Percentiles rank a stretch among this genome's conserved stretches.
These are phyloP conservation scores for Schizopygopsis malacanthus DNA, from an alignment of 2,797 vertebrate species.

Conservation along the genomic window DNA sequence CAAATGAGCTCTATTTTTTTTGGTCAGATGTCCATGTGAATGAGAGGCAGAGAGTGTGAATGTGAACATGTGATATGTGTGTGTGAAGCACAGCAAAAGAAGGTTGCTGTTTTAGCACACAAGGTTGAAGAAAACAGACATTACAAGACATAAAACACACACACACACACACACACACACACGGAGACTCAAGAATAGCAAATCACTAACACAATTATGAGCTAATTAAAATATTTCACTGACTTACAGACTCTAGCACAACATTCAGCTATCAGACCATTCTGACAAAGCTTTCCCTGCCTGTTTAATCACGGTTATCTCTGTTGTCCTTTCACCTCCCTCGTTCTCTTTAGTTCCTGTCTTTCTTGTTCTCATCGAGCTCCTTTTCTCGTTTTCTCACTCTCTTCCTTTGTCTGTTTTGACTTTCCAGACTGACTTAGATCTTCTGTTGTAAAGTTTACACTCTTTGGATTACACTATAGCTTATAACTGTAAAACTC, in stretches of 20 bases:
- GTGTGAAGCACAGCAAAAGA: not conserved
- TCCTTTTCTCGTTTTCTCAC: not conserved
- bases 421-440: slow-evolving; percentile 7
- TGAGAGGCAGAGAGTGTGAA: not conserved
- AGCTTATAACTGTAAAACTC: not conserved
- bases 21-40: not conserved
- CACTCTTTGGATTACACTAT: not conserved
- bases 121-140: not conserved
- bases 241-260: not conserved
- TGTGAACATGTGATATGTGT: not conserved
- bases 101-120: not conserved
- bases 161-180: not conserved
- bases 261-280: not conserved
- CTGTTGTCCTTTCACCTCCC: slow-evolving; percentile 1
- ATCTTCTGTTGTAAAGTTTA: not conserved
- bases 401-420: slow-evolving; percentile 26
- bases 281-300: slow-evolving; percentile 7
- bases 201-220: not conserved
- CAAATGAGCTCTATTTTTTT: not conserved
- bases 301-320: slow-evolving; percentile 27
- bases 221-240: not conserved
- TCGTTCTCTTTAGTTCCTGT: slow-evolving; percentile 5
- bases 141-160: not conserved
- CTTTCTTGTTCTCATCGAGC: slow-evolving; percentile 12
- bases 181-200: not conserved